Evolutionary conservation across 2,113 vertebrate species (phyloP), one percentile per base, ranked within the genome.

Genomic region (Larimichthys polyactis): DNA sequence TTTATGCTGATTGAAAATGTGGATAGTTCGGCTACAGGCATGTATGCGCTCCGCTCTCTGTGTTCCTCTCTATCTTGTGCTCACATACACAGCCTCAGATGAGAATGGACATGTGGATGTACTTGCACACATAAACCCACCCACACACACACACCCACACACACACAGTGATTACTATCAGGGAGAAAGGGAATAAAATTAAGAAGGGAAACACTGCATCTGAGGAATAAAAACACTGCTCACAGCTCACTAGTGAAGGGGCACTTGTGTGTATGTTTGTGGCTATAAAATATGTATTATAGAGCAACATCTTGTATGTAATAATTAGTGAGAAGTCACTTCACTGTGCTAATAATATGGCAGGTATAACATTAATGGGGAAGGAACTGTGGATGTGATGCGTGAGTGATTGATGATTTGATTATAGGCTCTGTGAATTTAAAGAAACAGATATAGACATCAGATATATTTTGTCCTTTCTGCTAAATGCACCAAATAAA

Each of bases 11-110:
- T 90, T 82, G 82, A 89, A 90, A 92, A 84, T 87, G 89, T 83
- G 75, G 90, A 94, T 93, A 93, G 91, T 87, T 86, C 79, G 81
- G 92, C 66, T 87, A 90, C 85, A 90, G 91, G 81, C 93, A 87
- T 89, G 83, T 83, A 73, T 75, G 78, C 75, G 76, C 43, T 74
- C 78, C 76, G 60, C 71, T 87, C 70, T 83, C 68, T 85, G 52
- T 88, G 75, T 89, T 82, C 69, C 29, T 72, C 78, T 87, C 83
- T 89, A 82, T 90, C 86, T 66, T 57, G 20, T 64, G 63, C 73
- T 63, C 71, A 66, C 89, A 89, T 69, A 74, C 78, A 81, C 84
- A 81, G 52, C 10, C 55, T 71, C 19, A 57, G 73, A 90, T 85
- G 71, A 86, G 83, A 80, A 82, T 76, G 73, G 78, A 86, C 58